Percentiles rank a stretch among this genome's conserved stretches.
phyloP scores from a whole-genome alignment of 2,797 vertebrate genomes.

The Myotis myotis region DNA sequence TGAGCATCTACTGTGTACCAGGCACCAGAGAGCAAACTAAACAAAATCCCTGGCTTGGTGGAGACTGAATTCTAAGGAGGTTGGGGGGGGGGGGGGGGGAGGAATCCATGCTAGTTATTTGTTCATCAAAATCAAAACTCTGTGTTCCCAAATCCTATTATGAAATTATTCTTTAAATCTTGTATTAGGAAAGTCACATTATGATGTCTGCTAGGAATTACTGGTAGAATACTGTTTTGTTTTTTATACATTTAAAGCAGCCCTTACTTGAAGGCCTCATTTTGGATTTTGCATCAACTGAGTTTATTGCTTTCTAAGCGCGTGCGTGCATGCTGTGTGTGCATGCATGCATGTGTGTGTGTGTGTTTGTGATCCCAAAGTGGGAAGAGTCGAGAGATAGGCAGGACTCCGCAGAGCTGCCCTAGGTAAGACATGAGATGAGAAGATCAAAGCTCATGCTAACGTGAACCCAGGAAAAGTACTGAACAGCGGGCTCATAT shows the following conservation, averaged over 20 bases:
- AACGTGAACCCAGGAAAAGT: slow-evolving; percentile 71
- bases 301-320: slow-evolving; percentile 42
- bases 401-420: neutral
- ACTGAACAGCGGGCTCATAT: slow-evolving; percentile 67
- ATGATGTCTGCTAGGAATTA: neutral
- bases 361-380: neutral
- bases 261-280: slow-evolving; percentile 13
- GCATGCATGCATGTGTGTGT: neutral
- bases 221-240: neutral
- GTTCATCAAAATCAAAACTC: neutral
- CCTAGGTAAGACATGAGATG: neutral
- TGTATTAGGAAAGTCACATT: neutral
- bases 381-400: neutral
- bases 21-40: neutral
- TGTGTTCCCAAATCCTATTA: neutral
- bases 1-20: neutral
- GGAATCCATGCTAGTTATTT: neutral
- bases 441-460: slow-evolving; percentile 72
- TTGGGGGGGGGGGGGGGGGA: neutral
- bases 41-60: neutral
- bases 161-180: neutral
- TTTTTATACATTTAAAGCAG: neutral
- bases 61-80: neutral
- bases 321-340: neutral
- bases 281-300: slow-evolving; percentile 39